These are phyloP conservation scores for Autographa gamma DNA, from an alignment of 2,888 invertebrate species.

Conservation along the genomic window DNA sequence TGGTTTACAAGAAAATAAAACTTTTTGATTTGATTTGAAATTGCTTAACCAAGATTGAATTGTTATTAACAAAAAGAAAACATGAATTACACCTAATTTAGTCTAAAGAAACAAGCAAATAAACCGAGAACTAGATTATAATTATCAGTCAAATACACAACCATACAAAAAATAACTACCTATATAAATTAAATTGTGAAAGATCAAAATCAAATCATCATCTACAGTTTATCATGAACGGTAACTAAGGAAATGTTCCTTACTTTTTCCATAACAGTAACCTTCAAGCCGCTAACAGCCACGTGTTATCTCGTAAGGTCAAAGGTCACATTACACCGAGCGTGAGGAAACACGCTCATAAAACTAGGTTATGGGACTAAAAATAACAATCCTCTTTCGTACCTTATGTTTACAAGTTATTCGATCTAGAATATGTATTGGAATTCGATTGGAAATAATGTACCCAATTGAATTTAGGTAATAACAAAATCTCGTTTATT, in stretches of 20 bases:
- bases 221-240: neutral
- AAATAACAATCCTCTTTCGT: neutral
- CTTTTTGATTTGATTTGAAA: too few species aligned
- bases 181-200: too few species aligned
- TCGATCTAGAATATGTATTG: neutral
- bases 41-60: too few species aligned
- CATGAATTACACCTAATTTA: too few species aligned
- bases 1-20: too few species aligned
- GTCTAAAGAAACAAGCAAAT: too few species aligned
- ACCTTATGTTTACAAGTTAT: neutral
- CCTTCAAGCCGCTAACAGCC: neutral
- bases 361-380: neutral
- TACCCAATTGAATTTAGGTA: too few species aligned
- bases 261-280: neutral
- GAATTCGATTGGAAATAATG: neutral
- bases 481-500: too few species aligned
- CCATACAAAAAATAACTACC: too few species aligned
- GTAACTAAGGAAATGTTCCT: neutral
- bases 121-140: too few species aligned
- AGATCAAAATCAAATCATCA: neutral
- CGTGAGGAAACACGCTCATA: neutral
- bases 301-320: neutral
- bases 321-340: neutral
- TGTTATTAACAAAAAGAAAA: too few species aligned
- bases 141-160: too few species aligned